Base-by-base conservation (phyloP, 2,113 vertebrate species). In the Ciconia stormi region DNA sequence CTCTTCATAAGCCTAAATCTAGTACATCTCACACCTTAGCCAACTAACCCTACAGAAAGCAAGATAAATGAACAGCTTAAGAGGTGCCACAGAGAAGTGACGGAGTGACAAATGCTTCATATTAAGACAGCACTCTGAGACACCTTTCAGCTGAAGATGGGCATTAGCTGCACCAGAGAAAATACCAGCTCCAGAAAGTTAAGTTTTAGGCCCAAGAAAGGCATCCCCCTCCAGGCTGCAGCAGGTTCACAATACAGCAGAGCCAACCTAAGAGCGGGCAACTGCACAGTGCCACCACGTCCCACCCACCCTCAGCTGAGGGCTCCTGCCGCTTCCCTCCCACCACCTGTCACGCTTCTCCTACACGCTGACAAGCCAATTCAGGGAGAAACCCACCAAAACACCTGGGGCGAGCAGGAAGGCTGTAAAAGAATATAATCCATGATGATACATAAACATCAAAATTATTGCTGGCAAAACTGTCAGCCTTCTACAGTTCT, bases 361-460 rank as follows among this genome's bases (percentile, higher is more conserved):
- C 49, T 29, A 29, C 30, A 36, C 44, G 21, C 36, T 19, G 32
- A 17, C 20, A 16, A 73, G 46, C 19, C 72, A 66, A 16, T 36
- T 36, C 7, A 36, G 56, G 72, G 27, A 95, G 47, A 87, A 92
- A 81, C 16, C 9, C 18, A 40, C 12, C 36, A 29, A 53, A 66
- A 73, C 30, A 29, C 25, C 44, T 21, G 12, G 7, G 42, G 40
- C 3, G 1, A 78, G 46, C 34, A 82, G 50, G 23, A 83, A 73
- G 16, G 47, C 52, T 46, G 15, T 15, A 42, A 74, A 50, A 2
- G 1, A 30, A 70, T 7, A 13, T 0, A 38, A 59, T 2, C 18
- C 14, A 5, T 4, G 0, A 42, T 2, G 6, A 25, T 4, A 71
- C 1, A 1, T 16, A 46, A 82, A 82, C 55, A 49, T 30, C n/a